Evolutionary conservation across 2,797 vertebrate genomes (phyloP).

Genomic region (Sebastes hopkinsi): DNA sequence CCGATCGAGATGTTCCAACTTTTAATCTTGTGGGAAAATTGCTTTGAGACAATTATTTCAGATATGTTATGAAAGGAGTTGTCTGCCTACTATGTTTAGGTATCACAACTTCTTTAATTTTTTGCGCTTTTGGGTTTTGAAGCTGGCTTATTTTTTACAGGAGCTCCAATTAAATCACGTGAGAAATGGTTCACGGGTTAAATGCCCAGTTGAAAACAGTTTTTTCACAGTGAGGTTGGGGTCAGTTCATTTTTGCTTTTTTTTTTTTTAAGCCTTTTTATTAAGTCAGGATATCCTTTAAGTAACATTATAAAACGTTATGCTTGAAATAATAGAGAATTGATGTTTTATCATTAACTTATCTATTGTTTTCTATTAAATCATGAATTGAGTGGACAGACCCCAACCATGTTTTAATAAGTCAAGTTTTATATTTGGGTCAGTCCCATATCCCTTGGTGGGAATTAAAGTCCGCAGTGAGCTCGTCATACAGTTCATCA

Average conservation of each 20-base stretch:
- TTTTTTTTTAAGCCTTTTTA: not conserved
- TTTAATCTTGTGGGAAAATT: conserved; percentile 68
- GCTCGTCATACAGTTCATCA: conserved; percentile 26
- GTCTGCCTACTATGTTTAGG: conserved; percentile 69
- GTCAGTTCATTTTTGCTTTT: conserved; percentile 15
- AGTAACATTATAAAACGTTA: not conserved
- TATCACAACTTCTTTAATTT: conserved; percentile 8
- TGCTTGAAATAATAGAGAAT: conserved; percentile 11
- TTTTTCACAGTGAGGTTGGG: conserved; percentile 9
- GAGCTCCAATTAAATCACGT: conserved; percentile 34
- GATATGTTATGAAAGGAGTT: conserved; percentile 37
- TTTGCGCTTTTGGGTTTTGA: conserved; percentile 51
- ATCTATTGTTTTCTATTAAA: conserved; percentile 3
- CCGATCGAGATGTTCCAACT: conserved; percentile 78
- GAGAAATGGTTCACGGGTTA: conserved; percentile 29
- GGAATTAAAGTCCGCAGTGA: conserved; percentile 1
- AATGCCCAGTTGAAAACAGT: not conserved
- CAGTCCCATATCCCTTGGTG: not conserved
- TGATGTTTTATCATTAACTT: not conserved
- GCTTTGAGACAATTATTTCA: conserved; percentile 64
- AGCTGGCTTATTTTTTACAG: conserved; percentile 57
- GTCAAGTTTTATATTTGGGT: not conserved
- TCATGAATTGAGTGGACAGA: not conserved
- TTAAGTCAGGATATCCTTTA: not conserved
- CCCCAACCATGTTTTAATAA: conserved; percentile 18